A percentile compares a stretch with the other conserved stretches of the same genome.
phyloP scores from a whole-genome alignment of 92 coral and sea anemone species.

The Plumapathes pennacea region DNA sequence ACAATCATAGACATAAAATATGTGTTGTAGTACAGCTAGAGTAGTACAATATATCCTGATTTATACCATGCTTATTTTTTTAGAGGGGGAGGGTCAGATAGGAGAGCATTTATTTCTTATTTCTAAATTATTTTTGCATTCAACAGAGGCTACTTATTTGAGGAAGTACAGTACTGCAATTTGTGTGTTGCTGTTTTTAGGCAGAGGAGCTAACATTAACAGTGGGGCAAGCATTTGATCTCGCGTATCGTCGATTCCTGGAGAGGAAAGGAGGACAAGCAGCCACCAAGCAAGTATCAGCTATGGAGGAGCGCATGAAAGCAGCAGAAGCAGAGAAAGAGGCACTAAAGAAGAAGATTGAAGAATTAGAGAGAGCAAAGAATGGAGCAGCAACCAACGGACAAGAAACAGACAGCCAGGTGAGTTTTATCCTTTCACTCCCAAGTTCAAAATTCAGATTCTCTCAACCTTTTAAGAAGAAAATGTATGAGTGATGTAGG shows the following conservation, averaged over 20 bases:
- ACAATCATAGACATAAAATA: no score
- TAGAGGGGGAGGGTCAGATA: no score
- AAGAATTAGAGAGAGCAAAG: constrained; percentile 66
- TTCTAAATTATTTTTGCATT: no score
- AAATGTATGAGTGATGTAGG: no score
- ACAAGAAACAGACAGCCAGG: constrained; percentile 15
- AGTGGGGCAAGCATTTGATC: constrained; percentile 96
- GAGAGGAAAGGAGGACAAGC: constrained; percentile 63
- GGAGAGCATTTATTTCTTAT: no score
- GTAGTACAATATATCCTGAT: no score
- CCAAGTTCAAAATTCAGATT: no score
- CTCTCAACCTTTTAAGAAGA: not conserved
- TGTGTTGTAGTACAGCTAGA: no score
- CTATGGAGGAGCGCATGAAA: constrained; percentile 74
- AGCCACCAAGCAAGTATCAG: constrained; percentile 30
- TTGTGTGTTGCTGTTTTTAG: no score
- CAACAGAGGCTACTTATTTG: no score
- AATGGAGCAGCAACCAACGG: constrained; percentile 13
- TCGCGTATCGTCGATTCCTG: constrained; percentile 85
- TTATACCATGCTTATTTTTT: no score
- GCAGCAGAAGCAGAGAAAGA: constrained; percentile 89
- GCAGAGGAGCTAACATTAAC: constrained; percentile 93
- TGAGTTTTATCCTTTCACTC: not conserved
- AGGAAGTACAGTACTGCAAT: no score
- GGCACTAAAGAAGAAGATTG: constrained; percentile 76